Percentiles rank a stretch among this genome's conserved stretches.
Evolutionary conservation across 2,888 invertebrate species (phyloP).

Genomic region (Cryptocheilus praepositus): DNA sequence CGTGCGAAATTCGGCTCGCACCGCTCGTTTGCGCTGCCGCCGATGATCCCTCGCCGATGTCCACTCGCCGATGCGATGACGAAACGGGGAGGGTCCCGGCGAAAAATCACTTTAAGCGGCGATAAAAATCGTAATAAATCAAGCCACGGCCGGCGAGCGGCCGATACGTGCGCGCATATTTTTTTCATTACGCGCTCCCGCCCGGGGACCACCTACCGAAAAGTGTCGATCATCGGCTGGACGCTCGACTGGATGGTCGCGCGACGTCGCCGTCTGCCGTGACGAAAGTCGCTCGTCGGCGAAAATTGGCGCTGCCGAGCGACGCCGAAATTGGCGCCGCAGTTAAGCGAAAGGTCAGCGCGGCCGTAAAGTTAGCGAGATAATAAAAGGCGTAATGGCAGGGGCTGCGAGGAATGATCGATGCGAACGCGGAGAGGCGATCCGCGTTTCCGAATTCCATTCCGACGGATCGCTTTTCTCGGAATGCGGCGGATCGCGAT

Average conservation of each 20-base stretch:
- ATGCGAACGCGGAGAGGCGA: constrained; percentile 21
- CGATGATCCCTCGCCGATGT: too few species aligned
- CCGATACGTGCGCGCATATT: too few species aligned
- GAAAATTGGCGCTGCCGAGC: constrained; percentile 31
- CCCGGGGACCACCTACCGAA: background rate
- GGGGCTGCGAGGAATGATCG: constrained; percentile 32
- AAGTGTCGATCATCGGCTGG: background rate
- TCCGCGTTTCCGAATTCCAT: constrained; percentile 21
- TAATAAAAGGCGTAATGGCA: constrained; percentile 54
- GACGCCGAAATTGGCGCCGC: constrained; percentile 43
- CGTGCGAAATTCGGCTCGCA: too few species aligned
- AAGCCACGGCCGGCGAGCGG: too few species aligned
- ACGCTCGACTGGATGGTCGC: too few species aligned
- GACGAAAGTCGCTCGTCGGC: background rate
- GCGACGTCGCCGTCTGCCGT: background rate
- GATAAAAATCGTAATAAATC: too few species aligned
- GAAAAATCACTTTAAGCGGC: too few species aligned
- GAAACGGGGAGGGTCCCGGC: too few species aligned
- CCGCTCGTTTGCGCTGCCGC: too few species aligned
- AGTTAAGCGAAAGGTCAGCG: constrained; percentile 51
- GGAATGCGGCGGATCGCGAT: constrained; percentile 4
- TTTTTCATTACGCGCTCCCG: background rate
- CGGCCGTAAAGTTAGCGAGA: constrained; percentile 57
- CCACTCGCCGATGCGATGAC: too few species aligned
- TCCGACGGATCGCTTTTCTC: constrained; percentile 11